phyloP scores from a whole-genome alignment of 2,113 vertebrate species.

The Naja naja region DNA sequence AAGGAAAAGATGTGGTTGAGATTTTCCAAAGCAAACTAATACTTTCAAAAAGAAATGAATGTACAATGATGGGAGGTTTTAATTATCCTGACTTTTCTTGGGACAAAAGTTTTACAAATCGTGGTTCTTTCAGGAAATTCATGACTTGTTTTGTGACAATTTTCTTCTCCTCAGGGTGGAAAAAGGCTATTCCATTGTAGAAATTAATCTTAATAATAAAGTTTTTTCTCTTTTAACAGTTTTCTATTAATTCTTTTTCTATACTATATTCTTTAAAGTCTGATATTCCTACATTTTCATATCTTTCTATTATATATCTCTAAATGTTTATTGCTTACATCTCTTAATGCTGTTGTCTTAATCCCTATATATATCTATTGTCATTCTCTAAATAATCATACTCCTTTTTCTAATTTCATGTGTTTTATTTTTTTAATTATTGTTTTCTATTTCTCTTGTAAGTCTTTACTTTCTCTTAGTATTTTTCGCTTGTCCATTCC shows the following conservation, averaged over 20 bases:
- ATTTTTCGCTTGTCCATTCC: neutral
- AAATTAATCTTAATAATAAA: neutral
- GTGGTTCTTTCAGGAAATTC: neutral
- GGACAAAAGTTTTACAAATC: neutral
- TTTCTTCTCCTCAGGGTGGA: neutral
- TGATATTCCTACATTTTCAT: neutral
- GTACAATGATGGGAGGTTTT: neutral
- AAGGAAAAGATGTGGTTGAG: neutral
- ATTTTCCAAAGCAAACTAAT: neutral
- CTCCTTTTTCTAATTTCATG: neutral
- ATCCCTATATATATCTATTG: neutral
- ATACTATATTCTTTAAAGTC: neutral
- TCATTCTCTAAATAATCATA: neutral
- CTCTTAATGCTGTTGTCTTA: neutral
- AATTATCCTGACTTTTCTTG: neutral
- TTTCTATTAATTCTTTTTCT: neutral
- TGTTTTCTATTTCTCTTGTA: neutral
- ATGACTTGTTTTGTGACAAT: neutral
- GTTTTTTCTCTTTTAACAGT: neutral
- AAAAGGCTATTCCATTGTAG: neutral
- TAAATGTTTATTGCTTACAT: neutral
- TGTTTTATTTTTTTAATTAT: neutral
- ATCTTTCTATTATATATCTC: neutral
- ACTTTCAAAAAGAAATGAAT: neutral
- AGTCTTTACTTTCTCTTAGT: neutral